These are phyloP conservation scores for Phocoena sinus DNA, from an alignment of 2,113 vertebrate species.

Conservation along the genomic window DNA sequence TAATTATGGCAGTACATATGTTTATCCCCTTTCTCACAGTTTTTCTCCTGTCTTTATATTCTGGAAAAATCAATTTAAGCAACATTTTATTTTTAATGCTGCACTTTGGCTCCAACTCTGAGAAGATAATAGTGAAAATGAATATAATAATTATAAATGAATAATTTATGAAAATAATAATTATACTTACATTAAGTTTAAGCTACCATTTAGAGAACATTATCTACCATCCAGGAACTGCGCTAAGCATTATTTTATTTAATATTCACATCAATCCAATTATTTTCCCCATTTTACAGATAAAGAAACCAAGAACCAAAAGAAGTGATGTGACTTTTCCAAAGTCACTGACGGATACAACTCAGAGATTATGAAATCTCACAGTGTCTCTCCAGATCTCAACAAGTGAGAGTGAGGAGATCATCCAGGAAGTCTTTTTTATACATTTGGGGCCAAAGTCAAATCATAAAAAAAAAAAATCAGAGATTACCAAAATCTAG, in stretches of 20 bases:
- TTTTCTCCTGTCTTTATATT: neutral
- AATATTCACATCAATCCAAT: neutral
- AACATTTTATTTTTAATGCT: slow-evolving; percentile 23
- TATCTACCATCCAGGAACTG: neutral
- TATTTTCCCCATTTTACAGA: slow-evolving; percentile 12
- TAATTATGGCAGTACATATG: neutral
- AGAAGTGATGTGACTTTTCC: neutral
- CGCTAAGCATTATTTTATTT: neutral
- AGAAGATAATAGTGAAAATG: slow-evolving; percentile 41
- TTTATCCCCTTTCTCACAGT: neutral
- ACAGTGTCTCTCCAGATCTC: neutral
- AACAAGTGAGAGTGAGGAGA: neutral
- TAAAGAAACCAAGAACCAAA: neutral
- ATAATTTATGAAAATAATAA: slow-evolving; percentile 39
- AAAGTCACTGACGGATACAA: neutral
- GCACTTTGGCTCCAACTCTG: neutral
- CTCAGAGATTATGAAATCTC: neutral
- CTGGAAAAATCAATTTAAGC: neutral
- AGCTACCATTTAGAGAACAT: neutral
- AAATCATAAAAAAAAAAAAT: neutral
- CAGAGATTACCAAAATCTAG: neutral
- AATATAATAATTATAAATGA: slow-evolving; percentile 11
- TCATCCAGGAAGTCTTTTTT: neutral
- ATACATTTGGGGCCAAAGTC: neutral
- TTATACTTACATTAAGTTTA: slow-evolving; percentile 4